Percentiles rank a stretch among this genome's conserved stretches.
phyloP scores from a whole-genome alignment of 2,797 vertebrate species.

The Betta splendens region DNA sequence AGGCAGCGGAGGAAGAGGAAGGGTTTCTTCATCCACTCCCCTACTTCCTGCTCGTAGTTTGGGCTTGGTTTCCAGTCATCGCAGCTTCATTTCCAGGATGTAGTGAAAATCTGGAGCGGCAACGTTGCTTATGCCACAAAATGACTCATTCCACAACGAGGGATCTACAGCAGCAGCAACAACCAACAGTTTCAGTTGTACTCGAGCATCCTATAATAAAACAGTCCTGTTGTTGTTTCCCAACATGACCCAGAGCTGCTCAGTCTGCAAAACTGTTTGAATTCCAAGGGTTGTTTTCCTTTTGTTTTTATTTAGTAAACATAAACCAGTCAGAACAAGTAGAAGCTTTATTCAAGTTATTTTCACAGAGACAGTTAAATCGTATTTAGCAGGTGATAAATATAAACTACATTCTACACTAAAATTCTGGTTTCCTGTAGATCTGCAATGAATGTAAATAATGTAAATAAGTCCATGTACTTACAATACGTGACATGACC shows the following conservation, averaged over 20 bases:
- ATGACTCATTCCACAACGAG: not conserved
- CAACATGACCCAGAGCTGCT: not conserved
- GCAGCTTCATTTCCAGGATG: conserved; percentile 31
- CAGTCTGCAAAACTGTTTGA: not conserved
- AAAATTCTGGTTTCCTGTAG: too few species aligned
- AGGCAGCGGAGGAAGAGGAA: conserved; percentile 55
- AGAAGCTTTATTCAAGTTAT: too few species aligned
- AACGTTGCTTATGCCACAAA: not conserved
- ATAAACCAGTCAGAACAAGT: too few species aligned
- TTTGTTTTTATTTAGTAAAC: not conserved
- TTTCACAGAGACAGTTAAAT: too few species aligned
- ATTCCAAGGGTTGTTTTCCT: not conserved
- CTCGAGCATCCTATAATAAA: not conserved
- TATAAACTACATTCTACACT: too few species aligned
- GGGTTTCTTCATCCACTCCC: conserved; percentile 25
- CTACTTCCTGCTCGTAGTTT: conserved; percentile 65
- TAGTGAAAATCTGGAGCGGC: conserved; percentile 16
- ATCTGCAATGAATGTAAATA: too few species aligned
- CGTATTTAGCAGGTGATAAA: too few species aligned
- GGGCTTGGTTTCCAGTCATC: conserved; percentile 50
- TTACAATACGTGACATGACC: too few species aligned
- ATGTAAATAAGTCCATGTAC: too few species aligned
- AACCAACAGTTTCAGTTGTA: not conserved
- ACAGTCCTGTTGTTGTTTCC: not conserved
- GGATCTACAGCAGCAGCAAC: not conserved